Evolutionary conservation across 2,797 vertebrate genomes (phyloP).

Genomic region (Arctocebus calabarensis): DNA sequence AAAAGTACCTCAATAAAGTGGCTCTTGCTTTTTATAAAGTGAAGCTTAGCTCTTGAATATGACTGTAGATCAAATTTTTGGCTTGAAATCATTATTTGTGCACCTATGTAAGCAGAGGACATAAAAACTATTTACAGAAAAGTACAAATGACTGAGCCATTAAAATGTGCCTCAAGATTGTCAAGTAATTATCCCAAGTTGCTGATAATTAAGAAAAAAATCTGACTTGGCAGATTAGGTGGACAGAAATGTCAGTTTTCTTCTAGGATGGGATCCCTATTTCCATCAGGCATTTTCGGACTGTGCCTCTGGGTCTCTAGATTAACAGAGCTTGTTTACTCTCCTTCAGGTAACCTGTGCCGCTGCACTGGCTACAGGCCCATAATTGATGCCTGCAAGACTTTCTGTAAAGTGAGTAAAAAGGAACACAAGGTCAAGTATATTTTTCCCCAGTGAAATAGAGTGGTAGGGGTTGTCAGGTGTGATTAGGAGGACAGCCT

Average conservation of each 20-base stretch:
- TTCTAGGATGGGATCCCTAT: not conserved
- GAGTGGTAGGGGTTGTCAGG: not conserved
- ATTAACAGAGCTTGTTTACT: conserved; percentile 41
- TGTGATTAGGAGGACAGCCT: not conserved
- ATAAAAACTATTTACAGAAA: not conserved
- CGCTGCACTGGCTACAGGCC: conserved; percentile 87
- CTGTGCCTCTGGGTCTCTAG: not conserved
- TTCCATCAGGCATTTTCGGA: not conserved
- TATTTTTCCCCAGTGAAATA: not conserved
- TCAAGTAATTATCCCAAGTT: not conserved
- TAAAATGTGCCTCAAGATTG: not conserved
- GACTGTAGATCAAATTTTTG: not conserved
- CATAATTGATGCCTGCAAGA: conserved; percentile 84
- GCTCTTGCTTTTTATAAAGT: not conserved
- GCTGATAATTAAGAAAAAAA: not conserved
- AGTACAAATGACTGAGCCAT: not conserved
- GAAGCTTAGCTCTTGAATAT: conserved; percentile 19
- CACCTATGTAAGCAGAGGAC: not conserved
- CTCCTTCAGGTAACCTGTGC: conserved; percentile 86
- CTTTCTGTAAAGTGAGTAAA: conserved; percentile 84
- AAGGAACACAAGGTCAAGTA: not conserved
- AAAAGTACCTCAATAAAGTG: not conserved
- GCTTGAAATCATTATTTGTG: not conserved
- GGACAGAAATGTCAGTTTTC: not conserved
- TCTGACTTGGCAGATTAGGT: not conserved